Evolutionary conservation across 64 coral and sea anemone species (phyloP), one percentile per base, ranked within the genome.

Genomic region (Montipora efflorescens): DNA sequence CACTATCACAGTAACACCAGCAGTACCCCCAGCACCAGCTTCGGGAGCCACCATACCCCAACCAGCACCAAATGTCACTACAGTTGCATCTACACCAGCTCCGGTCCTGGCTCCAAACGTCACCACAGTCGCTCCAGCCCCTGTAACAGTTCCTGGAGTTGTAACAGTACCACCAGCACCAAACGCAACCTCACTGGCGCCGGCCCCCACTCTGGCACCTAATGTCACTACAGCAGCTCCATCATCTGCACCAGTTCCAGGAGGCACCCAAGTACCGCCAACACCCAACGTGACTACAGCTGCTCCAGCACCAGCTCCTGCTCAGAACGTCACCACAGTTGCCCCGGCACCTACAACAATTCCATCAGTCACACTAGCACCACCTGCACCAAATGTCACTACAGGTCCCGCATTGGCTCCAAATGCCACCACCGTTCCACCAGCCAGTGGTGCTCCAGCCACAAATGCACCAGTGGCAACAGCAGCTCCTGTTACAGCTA

Each of bases 111-210:
- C 74, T 46, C 74, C 74, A 45, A 25, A 25, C 22, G 36, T 21
- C 13, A 76, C 74, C 11, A 15, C 36, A 13, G 12, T 76, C 22
- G 12, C 64, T 6, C 14, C 67, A 46, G 61, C 21, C 68, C 6
- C 36, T 3, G 21, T 21, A 8, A 49, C 58, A 19, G 79, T 36
- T 45, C 79, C 58, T 67, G 82, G 59, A 47, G 28, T 44, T 28
- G 46, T 57, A 10, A 23, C 52, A 59, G 81, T 72, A 84, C 52
- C 81, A 25, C 55, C 81, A 69, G 82, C 15, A 69, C 28, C 82
- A 69, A 55, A 4, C 28, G 20, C 55, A 6, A 57, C 70, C 25
- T 6, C 36, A 36, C 69, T 11, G 1, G 6, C 70, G 19, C 71
- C 71, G 7, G 46, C 44, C 57, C 18, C 87, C 2, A 22, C 45